phyloP scores from a whole-genome alignment of 64 coral and sea anemone species.

The Montipora sp. region DNA sequence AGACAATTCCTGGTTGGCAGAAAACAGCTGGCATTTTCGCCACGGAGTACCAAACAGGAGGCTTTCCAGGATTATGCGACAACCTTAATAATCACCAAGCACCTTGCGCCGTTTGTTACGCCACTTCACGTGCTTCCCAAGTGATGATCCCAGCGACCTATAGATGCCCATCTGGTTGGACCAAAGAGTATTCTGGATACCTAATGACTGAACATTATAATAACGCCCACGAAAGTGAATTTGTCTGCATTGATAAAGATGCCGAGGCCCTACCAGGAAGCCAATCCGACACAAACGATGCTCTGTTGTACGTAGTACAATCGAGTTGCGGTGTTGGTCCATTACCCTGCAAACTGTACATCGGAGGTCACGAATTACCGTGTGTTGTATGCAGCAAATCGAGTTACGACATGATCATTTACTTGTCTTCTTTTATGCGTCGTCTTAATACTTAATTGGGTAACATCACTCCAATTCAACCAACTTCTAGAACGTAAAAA shows the following conservation, averaged over 20 bases:
- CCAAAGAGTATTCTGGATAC: constrained; percentile 58
- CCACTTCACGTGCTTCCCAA: constrained; percentile 41
- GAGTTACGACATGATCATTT: neutral
- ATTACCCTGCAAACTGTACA: constrained; percentile 38
- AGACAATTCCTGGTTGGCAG: constrained; percentile 10
- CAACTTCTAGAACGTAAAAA: too few species aligned
- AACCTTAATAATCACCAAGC: constrained; percentile 45
- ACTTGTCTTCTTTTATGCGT: neutral
- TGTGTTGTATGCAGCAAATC: constrained; percentile 48
- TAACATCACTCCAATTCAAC: too few species aligned
- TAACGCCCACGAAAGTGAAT: constrained; percentile 13
- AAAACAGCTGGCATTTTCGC: constrained; percentile 14
- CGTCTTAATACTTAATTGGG: neutral
- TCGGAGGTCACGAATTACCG: constrained; percentile 6
- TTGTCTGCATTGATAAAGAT: constrained; percentile 34
- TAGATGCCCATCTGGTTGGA: constrained; percentile 55
- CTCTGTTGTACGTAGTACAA: constrained; percentile 32
- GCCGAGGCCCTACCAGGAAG: constrained; percentile 18
- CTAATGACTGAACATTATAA: constrained; percentile 32
- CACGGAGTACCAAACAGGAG: constrained; percentile 25
- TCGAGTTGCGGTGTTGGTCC: neutral
- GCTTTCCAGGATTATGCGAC: neutral
- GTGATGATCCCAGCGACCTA: constrained; percentile 66
- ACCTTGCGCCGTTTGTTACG: constrained; percentile 53
- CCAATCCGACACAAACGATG: neutral